Evolutionary conservation across 2,797 vertebrate genomes (phyloP).

Genomic region (Falco biarmicus): DNA sequence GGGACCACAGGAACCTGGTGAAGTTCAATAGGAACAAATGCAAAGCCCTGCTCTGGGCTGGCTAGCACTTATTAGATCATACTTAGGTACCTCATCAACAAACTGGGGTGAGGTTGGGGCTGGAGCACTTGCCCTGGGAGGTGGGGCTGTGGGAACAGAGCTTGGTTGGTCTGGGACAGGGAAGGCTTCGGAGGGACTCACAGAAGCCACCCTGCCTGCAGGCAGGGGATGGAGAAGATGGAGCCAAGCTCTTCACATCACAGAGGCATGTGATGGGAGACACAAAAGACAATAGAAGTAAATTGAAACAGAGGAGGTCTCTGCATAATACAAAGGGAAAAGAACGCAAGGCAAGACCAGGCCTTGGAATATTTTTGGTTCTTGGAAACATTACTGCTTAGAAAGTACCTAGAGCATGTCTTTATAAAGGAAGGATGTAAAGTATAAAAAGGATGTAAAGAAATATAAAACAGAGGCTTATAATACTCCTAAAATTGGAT

Average conservation of each 20-base stretch:
- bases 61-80: too few relatives aligned
- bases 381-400: background rate
- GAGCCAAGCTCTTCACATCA: background rate
- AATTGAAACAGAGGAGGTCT: background rate
- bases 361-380: background rate
- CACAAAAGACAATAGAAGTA: background rate
- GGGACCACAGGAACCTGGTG: too few relatives aligned
- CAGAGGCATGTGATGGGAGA: too few relatives aligned
- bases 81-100: background rate
- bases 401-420: background rate
- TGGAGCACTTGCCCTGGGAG: background rate
- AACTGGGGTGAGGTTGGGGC: background rate
- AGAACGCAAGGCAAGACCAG: background rate
- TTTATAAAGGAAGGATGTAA: background rate
- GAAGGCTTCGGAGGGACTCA: background rate
- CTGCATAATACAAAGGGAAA: background rate
- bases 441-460: background rate
- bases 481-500: background rate
- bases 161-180: background rate
- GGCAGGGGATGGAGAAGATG: background rate
- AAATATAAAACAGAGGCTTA: background rate
- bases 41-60: background rate
- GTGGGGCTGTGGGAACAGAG: background rate
- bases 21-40: background rate
- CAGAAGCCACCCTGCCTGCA: background rate